A percentile compares a stretch with the other conserved stretches of the same genome.
These are phyloP conservation scores for Herpetotheres cachinnans DNA, from an alignment of 2,113 vertebrate genomes.

Conservation along the genomic window DNA sequence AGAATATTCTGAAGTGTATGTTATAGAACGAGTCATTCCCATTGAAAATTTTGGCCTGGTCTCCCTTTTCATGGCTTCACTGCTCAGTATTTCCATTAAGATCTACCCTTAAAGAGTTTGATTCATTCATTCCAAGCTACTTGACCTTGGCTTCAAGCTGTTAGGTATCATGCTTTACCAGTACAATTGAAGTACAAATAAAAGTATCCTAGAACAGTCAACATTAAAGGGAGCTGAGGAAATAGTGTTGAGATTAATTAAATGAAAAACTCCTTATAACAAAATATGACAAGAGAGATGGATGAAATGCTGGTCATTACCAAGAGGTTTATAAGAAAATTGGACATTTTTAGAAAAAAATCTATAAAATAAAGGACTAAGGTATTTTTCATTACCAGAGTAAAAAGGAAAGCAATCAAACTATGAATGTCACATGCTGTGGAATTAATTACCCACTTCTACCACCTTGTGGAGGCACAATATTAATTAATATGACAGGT, in stretches of 20 bases:
- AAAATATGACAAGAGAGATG: background rate
- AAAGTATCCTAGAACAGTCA: background rate
- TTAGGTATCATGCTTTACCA: background rate
- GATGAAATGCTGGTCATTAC: background rate
- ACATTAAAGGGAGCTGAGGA: background rate
- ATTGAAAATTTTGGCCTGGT: conserved; percentile 18
- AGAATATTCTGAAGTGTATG: conserved; percentile 15
- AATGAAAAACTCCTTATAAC: background rate
- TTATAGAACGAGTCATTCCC: conserved; percentile 36
- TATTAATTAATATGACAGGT: background rate
- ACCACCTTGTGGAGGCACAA: conserved; percentile 56
- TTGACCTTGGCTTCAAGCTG: background rate
- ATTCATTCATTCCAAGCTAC: background rate
- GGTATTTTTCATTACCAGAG: background rate
- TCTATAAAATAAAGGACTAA: background rate
- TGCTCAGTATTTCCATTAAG: conserved; percentile 11
- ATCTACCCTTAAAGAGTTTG: conserved; percentile 20
- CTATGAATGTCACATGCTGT: background rate
- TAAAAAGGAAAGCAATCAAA: background rate
- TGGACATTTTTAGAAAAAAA: background rate
- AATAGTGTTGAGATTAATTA: background rate
- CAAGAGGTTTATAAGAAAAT: background rate
- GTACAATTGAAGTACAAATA: background rate
- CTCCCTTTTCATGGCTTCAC: conserved; percentile 23
- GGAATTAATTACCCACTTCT: conserved; percentile 61